Conservation (phyloP, 92 coral and sea anemone genomes). For the Palythoa heliodiscus region DNA sequence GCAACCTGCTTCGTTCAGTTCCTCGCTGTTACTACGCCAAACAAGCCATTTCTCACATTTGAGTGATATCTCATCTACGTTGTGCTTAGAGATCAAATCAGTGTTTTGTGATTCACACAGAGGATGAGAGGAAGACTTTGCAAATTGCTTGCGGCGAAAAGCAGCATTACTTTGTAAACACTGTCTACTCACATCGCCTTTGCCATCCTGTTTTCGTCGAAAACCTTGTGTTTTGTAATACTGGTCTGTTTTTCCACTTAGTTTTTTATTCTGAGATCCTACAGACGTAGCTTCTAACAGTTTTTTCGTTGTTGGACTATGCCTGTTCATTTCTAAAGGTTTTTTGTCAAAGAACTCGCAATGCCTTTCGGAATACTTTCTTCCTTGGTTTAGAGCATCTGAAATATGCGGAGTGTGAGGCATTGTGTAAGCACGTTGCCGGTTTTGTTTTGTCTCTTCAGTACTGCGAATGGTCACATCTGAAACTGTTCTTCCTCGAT, state of each 20-base stretch:
- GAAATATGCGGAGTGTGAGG: background rate
- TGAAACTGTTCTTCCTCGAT: background rate
- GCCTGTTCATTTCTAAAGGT: background rate
- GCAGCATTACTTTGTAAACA: background rate
- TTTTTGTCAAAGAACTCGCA: background rate
- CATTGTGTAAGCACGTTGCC: background rate
- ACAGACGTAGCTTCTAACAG: constrained; percentile 3
- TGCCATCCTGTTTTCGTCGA: background rate
- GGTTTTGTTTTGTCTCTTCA: background rate
- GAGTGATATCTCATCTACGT: background rate
- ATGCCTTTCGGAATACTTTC: background rate
- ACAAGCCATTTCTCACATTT: constrained; percentile 15
- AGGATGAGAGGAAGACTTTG: constrained; percentile 1
- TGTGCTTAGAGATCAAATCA: background rate
- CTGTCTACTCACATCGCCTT: background rate
- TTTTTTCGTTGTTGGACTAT: background rate
- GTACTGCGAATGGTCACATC: background rate
- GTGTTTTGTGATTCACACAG: background rate
- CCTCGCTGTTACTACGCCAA: constrained; percentile 2
- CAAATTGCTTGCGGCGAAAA: constrained; percentile 14
- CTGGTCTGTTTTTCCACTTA: background rate
- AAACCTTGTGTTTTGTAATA: background rate
- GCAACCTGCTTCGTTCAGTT: background rate
- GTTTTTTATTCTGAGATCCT: constrained; percentile 7
- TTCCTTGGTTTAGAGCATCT: background rate